Base-by-base conservation (phyloP, 2,888 invertebrate genomes). In the Microctonus hyperodae region DNA sequence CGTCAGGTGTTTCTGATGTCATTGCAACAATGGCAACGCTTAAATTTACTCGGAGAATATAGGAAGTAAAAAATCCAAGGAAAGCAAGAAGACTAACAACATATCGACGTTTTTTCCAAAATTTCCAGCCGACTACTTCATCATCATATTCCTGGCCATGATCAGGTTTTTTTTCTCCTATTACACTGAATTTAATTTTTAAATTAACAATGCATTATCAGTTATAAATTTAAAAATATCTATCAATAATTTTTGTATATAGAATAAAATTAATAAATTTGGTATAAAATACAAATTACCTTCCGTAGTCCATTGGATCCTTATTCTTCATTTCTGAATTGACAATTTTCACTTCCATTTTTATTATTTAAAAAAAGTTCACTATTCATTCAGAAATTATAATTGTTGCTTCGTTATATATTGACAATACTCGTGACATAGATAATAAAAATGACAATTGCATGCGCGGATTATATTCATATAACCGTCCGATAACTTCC, bases 1-100 rank as follows among this genome's bases (percentile, higher is more conserved):
- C 67, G 55, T 63, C 40, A 22, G 88, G 89, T 69, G 88, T 86
- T 25, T 90, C 88, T 76, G 91, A 90, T 0, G 92, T 94, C 97
- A 97, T 97, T 70, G 95, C 95, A 51, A 97, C 95, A 73, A 97
- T 93, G 3, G 95, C 96, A 16, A 97, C 93, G 72, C 95, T 96
- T 72, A 97, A 87, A 85, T 96, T 96, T 5, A 95, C 95, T 48
- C 95, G 87, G 68, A 95, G 85, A 4, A 93, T 90, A 82, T 94
- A 95, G 1, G 92, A 90, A 76, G 93, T 92, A 86, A 94, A 93
- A 84, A 94, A 94, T 5, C 94, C 94, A 72, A 94, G 89, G 85
- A 95, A 95, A 0, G 93, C 92, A 74, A 94, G 82, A 7, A 91
- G 78, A 0, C 91, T 92, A 20, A 95, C 92, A 61, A 94, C 86